Evolutionary conservation across 53 echinoderm and acorn worm genomes (phyloP).

Genomic region (Stichopus horrens): DNA sequence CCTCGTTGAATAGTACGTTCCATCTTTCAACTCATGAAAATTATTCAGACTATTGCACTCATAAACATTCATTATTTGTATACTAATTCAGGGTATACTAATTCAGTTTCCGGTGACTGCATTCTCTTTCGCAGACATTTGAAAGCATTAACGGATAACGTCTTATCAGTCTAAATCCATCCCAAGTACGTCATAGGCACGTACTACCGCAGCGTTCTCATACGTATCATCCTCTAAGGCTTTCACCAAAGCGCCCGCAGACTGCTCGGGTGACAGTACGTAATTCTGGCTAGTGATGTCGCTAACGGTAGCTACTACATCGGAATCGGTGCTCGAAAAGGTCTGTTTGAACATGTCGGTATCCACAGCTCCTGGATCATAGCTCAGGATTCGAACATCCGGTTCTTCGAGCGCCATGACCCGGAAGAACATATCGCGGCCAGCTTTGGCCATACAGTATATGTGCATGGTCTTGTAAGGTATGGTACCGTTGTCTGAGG

Average conservation of each 20-base stretch:
- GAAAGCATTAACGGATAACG: no score
- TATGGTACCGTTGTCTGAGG: conserved; percentile 45
- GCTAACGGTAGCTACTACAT: conserved; percentile 23
- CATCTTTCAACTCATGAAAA: no score
- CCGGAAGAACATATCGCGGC: conserved; percentile 62
- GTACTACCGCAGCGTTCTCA: conserved; percentile 57
- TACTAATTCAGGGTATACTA: no score
- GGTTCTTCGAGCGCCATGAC: conserved; percentile 66
- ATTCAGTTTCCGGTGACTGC: no score
- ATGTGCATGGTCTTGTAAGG: conserved; percentile 53
- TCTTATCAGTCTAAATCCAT: not conserved
- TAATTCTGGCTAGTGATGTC: not conserved
- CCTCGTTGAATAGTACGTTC: no score
- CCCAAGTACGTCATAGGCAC: conserved; percentile 54
- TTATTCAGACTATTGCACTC: no score
- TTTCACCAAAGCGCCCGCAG: conserved; percentile 53
- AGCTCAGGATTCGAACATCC: conserved; percentile 64
- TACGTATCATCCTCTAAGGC: conserved; percentile 57
- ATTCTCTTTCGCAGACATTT: no score
- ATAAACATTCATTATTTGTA: no score
- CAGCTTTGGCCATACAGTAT: conserved; percentile 70
- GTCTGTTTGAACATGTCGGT: conserved; percentile 55
- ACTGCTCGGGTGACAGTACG: conserved; percentile 48
- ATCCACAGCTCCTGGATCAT: conserved; percentile 60
- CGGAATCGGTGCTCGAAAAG: conserved; percentile 34